Evolutionary conservation across 2,888 invertebrate genomes (phyloP).

Genomic region (Pyrocoelia pectoralis): DNA sequence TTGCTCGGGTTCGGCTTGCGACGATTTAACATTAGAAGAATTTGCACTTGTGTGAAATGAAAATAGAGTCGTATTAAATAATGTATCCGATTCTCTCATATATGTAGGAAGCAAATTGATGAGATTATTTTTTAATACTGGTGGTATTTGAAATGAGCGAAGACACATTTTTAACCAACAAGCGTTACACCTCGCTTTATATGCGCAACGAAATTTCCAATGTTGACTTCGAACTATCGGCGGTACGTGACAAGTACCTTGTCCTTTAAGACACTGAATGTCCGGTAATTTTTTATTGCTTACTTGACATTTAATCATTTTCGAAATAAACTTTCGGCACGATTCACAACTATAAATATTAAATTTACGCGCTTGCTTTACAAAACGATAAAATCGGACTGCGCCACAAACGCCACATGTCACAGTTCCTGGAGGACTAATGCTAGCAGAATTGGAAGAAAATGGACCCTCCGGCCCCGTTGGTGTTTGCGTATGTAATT

Average conservation of each 20-base stretch:
- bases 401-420: constrained; percentile 84
- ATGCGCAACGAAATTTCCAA: constrained; percentile 74
- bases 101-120: constrained; percentile 73
- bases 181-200: constrained; percentile 80
- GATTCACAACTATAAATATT: constrained; percentile 86
- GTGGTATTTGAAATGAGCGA: constrained; percentile 79
- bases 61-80: constrained; percentile 53
- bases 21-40: constrained; percentile 34
- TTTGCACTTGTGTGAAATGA: constrained; percentile 52
- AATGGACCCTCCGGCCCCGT: constrained; percentile 72
- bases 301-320: constrained; percentile 76
- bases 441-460: constrained; percentile 61
- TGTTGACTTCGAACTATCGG: constrained; percentile 75
- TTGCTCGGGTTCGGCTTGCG: constrained; percentile 60
- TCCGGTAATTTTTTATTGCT: constrained; percentile 65
- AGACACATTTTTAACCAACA: constrained; percentile 90
- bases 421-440: constrained; percentile 70
- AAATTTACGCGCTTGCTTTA: constrained; percentile 82
- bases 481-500: constrained; percentile 63
- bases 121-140: constrained; percentile 71
- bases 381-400: constrained; percentile 77
- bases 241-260: constrained; percentile 76
- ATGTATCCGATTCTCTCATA: constrained; percentile 58
- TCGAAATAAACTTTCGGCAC: constrained; percentile 86
- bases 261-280: constrained; percentile 74